These are phyloP conservation scores for Sinohyriopsis cumingii DNA, from an alignment of 2,888 invertebrate genomes.

Conservation along the genomic window DNA sequence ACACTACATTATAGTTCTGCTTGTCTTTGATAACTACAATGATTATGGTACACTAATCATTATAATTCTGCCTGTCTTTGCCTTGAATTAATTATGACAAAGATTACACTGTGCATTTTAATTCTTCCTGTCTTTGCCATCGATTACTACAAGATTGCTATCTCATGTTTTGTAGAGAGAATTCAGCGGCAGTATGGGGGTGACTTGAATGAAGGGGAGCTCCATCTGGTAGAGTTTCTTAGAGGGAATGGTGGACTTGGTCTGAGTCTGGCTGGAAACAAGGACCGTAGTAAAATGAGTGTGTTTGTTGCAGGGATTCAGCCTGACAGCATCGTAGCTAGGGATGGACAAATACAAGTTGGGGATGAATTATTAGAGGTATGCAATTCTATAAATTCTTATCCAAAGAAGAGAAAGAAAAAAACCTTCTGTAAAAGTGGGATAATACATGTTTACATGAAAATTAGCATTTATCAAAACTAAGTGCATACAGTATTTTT, in stretches of 20 bases:
- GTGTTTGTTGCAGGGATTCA: slow-evolving; percentile 97
- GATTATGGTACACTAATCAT: too few species aligned
- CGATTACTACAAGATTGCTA: too few species aligned
- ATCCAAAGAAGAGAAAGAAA: not conserved
- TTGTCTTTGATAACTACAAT: too few species aligned
- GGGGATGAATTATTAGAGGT: slow-evolving; percentile 98
- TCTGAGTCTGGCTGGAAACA: slow-evolving; percentile 93
- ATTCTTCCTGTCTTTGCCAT: too few species aligned
- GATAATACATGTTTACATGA: too few species aligned
- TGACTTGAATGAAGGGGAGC: slow-evolving; percentile 77
- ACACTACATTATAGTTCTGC: too few species aligned
- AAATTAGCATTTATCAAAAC: too few species aligned
- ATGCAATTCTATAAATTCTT: slow-evolving; percentile 13
- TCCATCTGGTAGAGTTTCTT: slow-evolving; percentile 83
- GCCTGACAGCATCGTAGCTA: slow-evolving; percentile 86
- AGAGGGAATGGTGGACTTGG: slow-evolving; percentile 83
- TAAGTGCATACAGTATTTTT: too few species aligned
- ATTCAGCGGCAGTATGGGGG: slow-evolving; percentile 91
- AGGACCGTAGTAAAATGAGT: slow-evolving; percentile 94
- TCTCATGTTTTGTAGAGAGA: slow-evolving; percentile 80
- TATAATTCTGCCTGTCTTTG: too few species aligned
- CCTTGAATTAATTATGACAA: too few species aligned
- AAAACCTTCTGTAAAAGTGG: too few species aligned
- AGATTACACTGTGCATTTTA: too few species aligned
- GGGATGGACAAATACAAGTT: slow-evolving; percentile 81